Evolutionary conservation across 2,888 invertebrate genomes (phyloP), one percentile per base, ranked within the genome.

Genomic region (Pantelozetes paolii): DNA sequence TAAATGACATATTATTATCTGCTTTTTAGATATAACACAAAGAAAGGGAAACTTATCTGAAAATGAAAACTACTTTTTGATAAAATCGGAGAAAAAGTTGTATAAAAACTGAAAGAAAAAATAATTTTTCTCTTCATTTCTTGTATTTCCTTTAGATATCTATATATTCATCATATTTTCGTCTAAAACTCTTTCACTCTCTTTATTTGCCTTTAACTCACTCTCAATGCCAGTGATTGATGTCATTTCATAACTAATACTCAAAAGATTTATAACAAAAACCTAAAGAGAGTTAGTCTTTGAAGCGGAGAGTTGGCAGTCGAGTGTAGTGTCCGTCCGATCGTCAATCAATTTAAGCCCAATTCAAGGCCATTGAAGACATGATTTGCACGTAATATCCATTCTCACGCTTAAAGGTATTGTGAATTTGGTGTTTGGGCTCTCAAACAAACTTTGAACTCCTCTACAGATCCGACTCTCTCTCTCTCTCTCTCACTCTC

Each of bases 331-430:
- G 69, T 69, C 69, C 45, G 69, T 59, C 15, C 59, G 30, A 69
- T 69, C 69, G 69, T 69, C 69, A 69, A 69, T 69, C 69, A 69
- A 69, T 69, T 69, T 69, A 69, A 69, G 69, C 69, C n/a, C 42
- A 42, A 69, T 69, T 69, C 69, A 69, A 69, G 69, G 69, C 23
- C 69, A 69, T 26, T 15, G 20, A 69, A 69, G 26, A 20, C 69
- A 69, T 69, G 69, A 69, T 69, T 69, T 69, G 13, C 64, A 64
- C 36, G 36, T 40, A 64, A 64, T 64, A 64, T 64, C 64, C 40
- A n/a, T 40, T 64, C 36, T 40, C 64, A 64, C 64, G 64, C 64
- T 64, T 64, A 23, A 62, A 64, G 64, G 36, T 64, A 64, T 64
- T 64, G 64, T 13, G 20, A 50, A 36, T 36, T 36, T 15, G 15